Base-by-base conservation (phyloP, 2,888 invertebrate genomes). In the Furcula furcula region DNA sequence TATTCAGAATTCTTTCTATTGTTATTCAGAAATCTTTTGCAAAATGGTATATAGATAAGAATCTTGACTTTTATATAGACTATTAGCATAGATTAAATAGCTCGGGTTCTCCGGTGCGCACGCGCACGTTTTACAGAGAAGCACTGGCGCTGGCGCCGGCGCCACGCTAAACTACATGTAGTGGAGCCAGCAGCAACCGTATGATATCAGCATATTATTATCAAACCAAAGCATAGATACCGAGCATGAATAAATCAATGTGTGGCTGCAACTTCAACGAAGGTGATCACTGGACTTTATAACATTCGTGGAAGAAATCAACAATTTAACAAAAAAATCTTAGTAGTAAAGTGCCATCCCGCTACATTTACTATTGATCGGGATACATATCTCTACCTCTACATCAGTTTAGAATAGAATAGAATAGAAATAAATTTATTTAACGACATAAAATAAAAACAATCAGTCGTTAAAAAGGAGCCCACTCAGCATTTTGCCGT, bases 191-290 rank as follows among this genome's bases (percentile, higher is more conserved):
- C 38, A 31, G 31, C 43, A 46, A 53, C 60, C 52, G n/a, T n/a
- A n/a, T n/a, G n/a, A 50, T 65, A 75, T 74, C 69, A 63, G 68
- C 70, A 71, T 74, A 74, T n/a, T n/a, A n/a, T n/a, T n/a, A n/a
- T 68, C 65, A 56, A 62, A 50, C 46, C 53, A 60, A 61, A 62
- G 39, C 40, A 51, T 54, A 67, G 67, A 65, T 68, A 59, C 49
- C 30, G 34, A 37, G 55, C 70, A 69, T 76, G 75, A 76, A 78
- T 79, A 72, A 74, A 26, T 67, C 70, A 72, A 63, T 52, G 33
- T 36, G 42, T 40, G 41, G 47, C 46, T 55, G 55, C 41, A 37
- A 43, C 42, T 50, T 51, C n/a, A n/a, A 54, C 50, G 52, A 42
- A 47, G 40, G 46, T 21, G 12, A n/a, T 9, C 6, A 4, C 2